Percentiles rank a stretch among this genome's conserved stretches.
phyloP scores from a whole-genome alignment of 2,797 vertebrate genomes.

The Thamnophis elegans region DNA sequence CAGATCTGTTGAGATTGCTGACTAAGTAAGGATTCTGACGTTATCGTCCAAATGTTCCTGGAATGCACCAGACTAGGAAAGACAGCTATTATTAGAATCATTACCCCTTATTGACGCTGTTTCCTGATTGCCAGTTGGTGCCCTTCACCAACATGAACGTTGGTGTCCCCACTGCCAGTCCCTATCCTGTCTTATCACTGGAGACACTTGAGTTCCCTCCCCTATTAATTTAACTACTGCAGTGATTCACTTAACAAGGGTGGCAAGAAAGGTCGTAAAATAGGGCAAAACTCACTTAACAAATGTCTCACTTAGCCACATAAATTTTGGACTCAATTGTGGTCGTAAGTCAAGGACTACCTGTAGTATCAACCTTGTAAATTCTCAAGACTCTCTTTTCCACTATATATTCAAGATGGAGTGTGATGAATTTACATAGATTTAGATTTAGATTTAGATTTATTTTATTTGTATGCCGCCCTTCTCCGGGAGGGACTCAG shows the following conservation, averaged over 20 bases:
- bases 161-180: not conserved
- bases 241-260: not conserved
- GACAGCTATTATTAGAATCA: not conserved
- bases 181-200: not conserved
- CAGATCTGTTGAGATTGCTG: not conserved
- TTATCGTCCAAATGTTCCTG: not conserved
- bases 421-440: not conserved
- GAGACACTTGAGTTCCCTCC: not conserved
- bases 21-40: not conserved
- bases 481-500: too few relatives aligned
- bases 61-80: not conserved
- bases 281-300: not conserved
- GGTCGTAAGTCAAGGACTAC: not conserved
- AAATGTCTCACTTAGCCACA: not conserved
- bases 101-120: not conserved
- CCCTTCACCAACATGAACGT: not conserved
- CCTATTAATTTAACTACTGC: not conserved
- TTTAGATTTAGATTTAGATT: too few relatives aligned
- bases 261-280: not conserved
- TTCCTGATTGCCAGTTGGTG: not conserved
- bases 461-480: too few relatives aligned
- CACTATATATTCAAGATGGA: not conserved
- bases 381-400: not conserved
- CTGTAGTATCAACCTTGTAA: not conserved
- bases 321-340: not conserved